Conservation (phyloP, 2,888 invertebrate species). For the Acrobeloides nanus region DNA sequence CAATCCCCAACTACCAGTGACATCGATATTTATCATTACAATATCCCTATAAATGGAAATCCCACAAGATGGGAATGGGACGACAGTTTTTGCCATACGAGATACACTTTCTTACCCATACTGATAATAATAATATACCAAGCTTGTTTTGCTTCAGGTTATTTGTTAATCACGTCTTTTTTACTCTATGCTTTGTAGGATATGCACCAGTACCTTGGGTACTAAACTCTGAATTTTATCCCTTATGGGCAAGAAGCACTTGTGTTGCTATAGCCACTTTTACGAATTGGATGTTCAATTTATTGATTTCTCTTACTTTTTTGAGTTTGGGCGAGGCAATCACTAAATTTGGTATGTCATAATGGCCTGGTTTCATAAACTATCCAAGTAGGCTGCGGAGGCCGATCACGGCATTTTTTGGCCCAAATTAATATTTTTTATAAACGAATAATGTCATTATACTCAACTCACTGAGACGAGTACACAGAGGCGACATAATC, state of each 20-base stretch:
- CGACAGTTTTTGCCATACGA: slow-evolving; percentile 43
- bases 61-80: slow-evolving; percentile 14
- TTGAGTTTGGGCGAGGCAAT: slow-evolving; percentile 49
- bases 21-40: no score
- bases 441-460: no score
- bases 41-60: slow-evolving; percentile 5
- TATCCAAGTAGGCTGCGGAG: no score
- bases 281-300: slow-evolving; percentile 60
- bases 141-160: slow-evolving; percentile 22
- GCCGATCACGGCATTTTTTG: not conserved
- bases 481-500: no score
- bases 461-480: no score
- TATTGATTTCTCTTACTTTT: slow-evolving; percentile 60
- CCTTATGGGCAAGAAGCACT: slow-evolving; percentile 59
- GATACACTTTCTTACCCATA: slow-evolving; percentile 53
- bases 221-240: slow-evolving; percentile 60
- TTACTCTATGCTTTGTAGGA: slow-evolving; percentile 55
- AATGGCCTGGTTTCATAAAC: no score
- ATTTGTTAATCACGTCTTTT: no score
- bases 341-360: slow-evolving; percentile 35
- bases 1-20: no score
- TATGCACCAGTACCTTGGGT: slow-evolving; percentile 62
- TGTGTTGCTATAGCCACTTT: slow-evolving; percentile 51
- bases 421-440: no score
- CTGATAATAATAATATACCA: slow-evolving; percentile 44